Conservation (phyloP, 2,797 vertebrate genomes). For the Gambusia yucatana region DNA sequence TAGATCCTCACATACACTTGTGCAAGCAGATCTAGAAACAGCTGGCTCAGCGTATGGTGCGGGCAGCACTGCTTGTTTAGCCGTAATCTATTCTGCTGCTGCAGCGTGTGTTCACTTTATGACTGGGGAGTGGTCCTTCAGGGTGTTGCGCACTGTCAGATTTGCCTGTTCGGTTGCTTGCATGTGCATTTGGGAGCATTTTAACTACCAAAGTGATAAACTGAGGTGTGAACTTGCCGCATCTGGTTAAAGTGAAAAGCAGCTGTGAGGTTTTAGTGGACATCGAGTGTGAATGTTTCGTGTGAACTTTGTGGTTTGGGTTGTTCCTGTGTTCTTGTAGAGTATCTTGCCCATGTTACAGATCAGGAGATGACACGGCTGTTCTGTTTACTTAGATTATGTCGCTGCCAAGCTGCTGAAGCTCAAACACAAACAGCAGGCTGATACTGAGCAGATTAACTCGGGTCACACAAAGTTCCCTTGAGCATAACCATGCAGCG, state of each 20-base stretch:
- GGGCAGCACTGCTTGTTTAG: constrained; percentile 35
- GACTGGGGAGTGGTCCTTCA: constrained; percentile 17
- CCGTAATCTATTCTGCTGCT: constrained; percentile 36
- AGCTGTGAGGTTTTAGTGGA: background rate
- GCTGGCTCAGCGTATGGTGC: constrained; percentile 56
- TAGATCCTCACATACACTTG: constrained; percentile 18
- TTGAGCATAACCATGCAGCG: constrained; percentile 11
- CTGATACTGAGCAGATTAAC: constrained; percentile 49
- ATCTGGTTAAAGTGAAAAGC: constrained; percentile 7
- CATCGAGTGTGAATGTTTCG: background rate
- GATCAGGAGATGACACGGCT: background rate
- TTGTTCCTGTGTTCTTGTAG: background rate
- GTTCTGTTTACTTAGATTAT: constrained; percentile 15
- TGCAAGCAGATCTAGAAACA: constrained; percentile 30
- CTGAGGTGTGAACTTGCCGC: background rate
- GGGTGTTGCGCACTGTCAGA: constrained; percentile 3
- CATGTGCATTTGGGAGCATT: constrained; percentile 8
- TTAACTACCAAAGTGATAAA: background rate
- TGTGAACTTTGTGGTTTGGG: background rate
- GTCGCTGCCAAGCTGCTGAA: constrained; percentile 11
- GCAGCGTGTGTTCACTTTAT: constrained; percentile 29
- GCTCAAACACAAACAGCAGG: constrained; percentile 43
- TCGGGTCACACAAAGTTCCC: background rate
- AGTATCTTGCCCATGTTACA: background rate
- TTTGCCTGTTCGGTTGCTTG: constrained; percentile 13